Evolutionary conservation across 2,113 vertebrate genomes (phyloP), one percentile per base, ranked within the genome.

Genomic region (Petrocephalus microphthalmus): DNA sequence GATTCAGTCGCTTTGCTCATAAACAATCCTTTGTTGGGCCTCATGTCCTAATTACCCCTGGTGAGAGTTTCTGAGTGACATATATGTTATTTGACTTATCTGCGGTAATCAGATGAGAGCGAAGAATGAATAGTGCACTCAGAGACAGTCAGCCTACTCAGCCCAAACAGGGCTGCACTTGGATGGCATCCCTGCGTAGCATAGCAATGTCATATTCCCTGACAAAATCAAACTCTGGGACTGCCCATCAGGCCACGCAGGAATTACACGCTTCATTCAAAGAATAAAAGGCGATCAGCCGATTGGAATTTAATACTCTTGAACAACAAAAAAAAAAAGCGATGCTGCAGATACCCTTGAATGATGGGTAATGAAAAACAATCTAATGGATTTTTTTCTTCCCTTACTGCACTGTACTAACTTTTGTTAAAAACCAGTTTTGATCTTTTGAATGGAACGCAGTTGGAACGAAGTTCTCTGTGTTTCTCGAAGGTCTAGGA

Each of bases 21-120:
- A 94, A 95, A 94, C 93, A 93, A 91, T 81, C 92, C 94, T 95
- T 96, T 96, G 95, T 95, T 91, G 91, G 91, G 91, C 29, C 93
- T 95, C 93, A 93, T 94, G 90, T 92, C 91, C 94, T 95, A 95
- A 96, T 95, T 95, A 94, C 90, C 78, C 90, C 89, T 83, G 87
- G 86, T 89, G 93, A 94, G 92, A 92, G 92, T 89, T 91, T 94
- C 87, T 96, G 95, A 96, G 91, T 95, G 95, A 95, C 95, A 94
- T 91, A 93, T 93, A 94, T 94, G 95, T 95, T 95, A 96, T 96
- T 95, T 94, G 91, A 91, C 93, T 95, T 95, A 96, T 95, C 95
- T 93, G 90, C 71, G 87, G 95, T 95, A 95, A 96, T 95, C 94
- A 85, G 95, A 96, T 93, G 90, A 92, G 93, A 92, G 90, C 86